These are phyloP conservation scores for Hermodice carunculata DNA, from an alignment of 2,888 invertebrate genomes.

Conservation along the genomic window DNA sequence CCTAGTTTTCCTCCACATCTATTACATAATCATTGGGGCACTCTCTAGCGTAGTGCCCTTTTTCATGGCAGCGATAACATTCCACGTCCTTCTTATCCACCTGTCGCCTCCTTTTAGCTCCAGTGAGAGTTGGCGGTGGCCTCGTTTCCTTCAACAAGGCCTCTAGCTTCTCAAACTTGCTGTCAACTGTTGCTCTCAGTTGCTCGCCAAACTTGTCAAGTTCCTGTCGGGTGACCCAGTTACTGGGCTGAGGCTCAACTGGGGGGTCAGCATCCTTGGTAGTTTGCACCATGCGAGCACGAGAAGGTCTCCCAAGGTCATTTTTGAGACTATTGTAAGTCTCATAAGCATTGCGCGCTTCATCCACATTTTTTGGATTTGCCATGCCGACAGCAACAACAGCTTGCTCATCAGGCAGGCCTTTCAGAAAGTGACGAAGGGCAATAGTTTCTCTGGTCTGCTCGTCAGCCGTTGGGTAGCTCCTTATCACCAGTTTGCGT, in stretches of 20 bases:
- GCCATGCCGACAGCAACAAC: slow-evolving; percentile 29
- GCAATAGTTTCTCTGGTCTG: slow-evolving; percentile 28
- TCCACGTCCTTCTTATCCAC: too few species aligned
- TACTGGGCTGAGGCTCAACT: too few species aligned
- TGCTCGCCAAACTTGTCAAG: too few species aligned
- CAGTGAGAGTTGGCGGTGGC: too few species aligned
- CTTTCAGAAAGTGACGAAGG: slow-evolving; percentile 31
- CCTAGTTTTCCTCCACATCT: slow-evolving; percentile 21
- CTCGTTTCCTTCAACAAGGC: too few species aligned
- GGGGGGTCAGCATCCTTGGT: background rate
- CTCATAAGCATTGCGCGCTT: slow-evolving; percentile 27
- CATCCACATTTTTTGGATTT: slow-evolving; percentile 26
- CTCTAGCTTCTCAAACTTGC: too few species aligned
- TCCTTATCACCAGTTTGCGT: slow-evolving; percentile 2
- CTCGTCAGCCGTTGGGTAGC: slow-evolving; percentile 14
- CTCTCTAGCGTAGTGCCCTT: too few species aligned
- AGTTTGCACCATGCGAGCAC: background rate
- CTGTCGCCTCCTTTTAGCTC: too few species aligned
- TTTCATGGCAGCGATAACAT: too few species aligned
- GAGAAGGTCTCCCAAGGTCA: background rate
- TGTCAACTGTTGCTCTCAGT: too few species aligned
- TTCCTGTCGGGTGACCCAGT: too few species aligned
- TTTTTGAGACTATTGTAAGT: slow-evolving; percentile 28
- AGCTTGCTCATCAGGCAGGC: slow-evolving; percentile 21
- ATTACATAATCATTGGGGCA: background rate